phyloP scores from a whole-genome alignment of 2,888 invertebrate genomes.

The Hydroisotoma schaefferi region DNA sequence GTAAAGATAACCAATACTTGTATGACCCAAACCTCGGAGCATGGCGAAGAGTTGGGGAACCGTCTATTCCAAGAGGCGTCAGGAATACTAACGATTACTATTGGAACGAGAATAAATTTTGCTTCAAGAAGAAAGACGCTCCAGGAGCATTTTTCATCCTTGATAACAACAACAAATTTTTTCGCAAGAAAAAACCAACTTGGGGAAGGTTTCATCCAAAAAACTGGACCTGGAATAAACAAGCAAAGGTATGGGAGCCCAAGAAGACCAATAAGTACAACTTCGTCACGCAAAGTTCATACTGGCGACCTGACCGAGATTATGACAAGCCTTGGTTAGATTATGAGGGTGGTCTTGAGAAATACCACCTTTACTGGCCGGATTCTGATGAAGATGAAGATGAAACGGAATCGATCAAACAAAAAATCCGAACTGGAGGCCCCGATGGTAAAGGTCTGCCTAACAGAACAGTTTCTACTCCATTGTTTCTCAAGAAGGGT shows the following conservation, averaged over 20 bases:
- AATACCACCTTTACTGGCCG: constrained; percentile 14
- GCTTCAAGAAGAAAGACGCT: constrained; percentile 26
- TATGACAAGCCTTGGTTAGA: constrained; percentile 40
- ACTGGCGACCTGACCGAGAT: constrained; percentile 36
- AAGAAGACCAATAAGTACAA: constrained; percentile 10
- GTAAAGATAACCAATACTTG: constrained; percentile 4
- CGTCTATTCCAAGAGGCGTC: background rate
- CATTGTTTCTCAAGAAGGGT: no score
- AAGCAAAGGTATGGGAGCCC: constrained; percentile 20
- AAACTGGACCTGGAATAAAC: constrained; percentile 26
- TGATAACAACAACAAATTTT: constrained; percentile 30
- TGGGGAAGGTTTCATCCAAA: constrained; percentile 29
- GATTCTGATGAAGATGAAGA: constrained; percentile 15
- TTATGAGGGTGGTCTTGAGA: constrained; percentile 24
- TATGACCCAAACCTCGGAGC: constrained; percentile 15
- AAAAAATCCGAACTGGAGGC: no score
- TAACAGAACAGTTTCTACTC: no score
- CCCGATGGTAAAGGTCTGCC: no score
- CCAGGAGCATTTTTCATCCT: constrained; percentile 27
- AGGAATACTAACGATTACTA: constrained; percentile 23
- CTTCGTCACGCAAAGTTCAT: constrained; percentile 18
- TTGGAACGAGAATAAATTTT: constrained; percentile 25
- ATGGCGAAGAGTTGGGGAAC: constrained; percentile 11
- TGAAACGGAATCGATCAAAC: background rate
- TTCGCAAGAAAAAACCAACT: constrained; percentile 24